Percentiles rank a stretch among this genome's conserved stretches.
phyloP scores from a whole-genome alignment of 2,113 vertebrate genomes.

The Solea solea region DNA sequence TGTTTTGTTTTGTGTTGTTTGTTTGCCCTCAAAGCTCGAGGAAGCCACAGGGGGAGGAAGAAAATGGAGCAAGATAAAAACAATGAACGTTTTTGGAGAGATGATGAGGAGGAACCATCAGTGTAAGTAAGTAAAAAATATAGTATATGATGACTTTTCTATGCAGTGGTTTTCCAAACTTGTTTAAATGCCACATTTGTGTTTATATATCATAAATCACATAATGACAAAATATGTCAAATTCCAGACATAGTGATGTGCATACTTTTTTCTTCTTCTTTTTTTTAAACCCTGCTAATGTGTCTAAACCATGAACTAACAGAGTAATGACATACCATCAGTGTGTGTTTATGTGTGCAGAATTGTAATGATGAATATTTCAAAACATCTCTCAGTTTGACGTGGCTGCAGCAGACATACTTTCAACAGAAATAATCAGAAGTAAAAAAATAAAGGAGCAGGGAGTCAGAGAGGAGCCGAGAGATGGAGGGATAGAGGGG shows the following conservation, averaged over 20 bases:
- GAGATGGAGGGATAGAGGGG: constrained; percentile 65
- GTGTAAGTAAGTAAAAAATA: constrained; percentile 37
- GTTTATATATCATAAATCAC: constrained; percentile 14
- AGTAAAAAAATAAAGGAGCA: neutral
- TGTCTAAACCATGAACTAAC: constrained; percentile 8
- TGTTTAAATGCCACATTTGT: constrained; percentile 37
- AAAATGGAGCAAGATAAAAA: constrained; percentile 42
- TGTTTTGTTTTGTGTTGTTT: constrained; percentile 80
- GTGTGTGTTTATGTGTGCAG: constrained; percentile 3
- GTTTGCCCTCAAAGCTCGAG: constrained; percentile 72
- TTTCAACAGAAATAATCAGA: neutral
- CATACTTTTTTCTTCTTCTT: neutral
- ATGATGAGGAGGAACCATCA: constrained; percentile 54
- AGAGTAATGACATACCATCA: constrained; percentile 12
- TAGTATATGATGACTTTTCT: constrained; percentile 26
- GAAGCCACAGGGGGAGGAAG: constrained; percentile 66
- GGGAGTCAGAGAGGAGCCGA: constrained; percentile 26
- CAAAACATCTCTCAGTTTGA: neutral
- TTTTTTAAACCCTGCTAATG: neutral
- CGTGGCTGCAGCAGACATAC: neutral
- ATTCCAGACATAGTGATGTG: neutral
- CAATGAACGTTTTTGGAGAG: constrained; percentile 28
- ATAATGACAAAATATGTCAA: constrained; percentile 10
- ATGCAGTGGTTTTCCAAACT: constrained; percentile 35
- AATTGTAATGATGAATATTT: constrained; percentile 2